phyloP scores from a whole-genome alignment of 2,113 vertebrate species.

The Cynoglossus semilaevis region DNA sequence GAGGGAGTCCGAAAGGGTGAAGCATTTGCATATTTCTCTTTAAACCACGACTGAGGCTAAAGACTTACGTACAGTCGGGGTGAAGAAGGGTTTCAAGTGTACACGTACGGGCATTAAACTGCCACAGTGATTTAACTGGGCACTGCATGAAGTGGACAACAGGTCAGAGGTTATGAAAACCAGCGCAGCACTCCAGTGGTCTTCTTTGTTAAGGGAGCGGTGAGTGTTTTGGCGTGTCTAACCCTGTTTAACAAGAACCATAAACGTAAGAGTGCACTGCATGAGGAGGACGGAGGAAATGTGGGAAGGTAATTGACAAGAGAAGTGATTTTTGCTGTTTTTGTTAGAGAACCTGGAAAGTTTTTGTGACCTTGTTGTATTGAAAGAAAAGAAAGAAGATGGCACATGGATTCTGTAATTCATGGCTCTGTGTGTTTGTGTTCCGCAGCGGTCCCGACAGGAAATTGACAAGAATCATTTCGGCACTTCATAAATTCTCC shows the following conservation, averaged over 20 bases:
- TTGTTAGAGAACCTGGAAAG: no score
- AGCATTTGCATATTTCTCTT: constrained; percentile 14
- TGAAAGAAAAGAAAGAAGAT: neutral
- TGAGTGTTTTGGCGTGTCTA: constrained; percentile 22
- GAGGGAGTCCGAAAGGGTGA: neutral
- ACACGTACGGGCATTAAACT: constrained; percentile 27
- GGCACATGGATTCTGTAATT: no score
- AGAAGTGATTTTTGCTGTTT: constrained; percentile 1
- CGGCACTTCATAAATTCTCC: neutral
- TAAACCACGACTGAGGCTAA: constrained; percentile 1
- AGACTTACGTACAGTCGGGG: neutral
- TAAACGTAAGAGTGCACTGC: constrained; percentile 59
- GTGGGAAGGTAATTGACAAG: constrained; percentile 38
- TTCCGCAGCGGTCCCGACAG: neutral
- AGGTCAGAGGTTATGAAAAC: constrained; percentile 66
- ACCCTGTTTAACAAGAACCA: constrained; percentile 54
- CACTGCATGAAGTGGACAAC: constrained; percentile 49
- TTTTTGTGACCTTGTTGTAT: neutral
- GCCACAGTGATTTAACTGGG: constrained; percentile 26
- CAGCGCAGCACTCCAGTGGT: constrained; percentile 27
- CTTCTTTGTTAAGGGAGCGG: constrained; percentile 51
- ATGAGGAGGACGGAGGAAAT: constrained; percentile 36
- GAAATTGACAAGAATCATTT: neutral
- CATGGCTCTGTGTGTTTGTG: neutral
- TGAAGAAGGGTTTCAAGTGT: neutral